A percentile compares a stretch with the other conserved stretches of the same genome.
phyloP scores from a whole-genome alignment of 2,797 vertebrate genomes.

The Tenualosa ilisha region DNA sequence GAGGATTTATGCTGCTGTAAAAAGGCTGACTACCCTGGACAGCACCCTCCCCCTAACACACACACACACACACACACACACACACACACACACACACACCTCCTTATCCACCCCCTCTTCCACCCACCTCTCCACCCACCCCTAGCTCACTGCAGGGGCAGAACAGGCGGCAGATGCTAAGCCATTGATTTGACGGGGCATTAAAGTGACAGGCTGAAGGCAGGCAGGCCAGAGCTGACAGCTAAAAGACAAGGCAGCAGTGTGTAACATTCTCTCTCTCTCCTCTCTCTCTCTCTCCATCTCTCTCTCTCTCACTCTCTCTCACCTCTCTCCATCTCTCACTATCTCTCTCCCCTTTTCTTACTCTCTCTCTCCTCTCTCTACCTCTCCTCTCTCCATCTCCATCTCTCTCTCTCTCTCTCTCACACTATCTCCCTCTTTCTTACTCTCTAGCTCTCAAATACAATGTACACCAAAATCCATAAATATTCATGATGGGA shows the following conservation, averaged over 20 bases:
- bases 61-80: too few species aligned
- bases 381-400: neutral
- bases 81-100: neutral
- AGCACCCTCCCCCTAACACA: neutral
- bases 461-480: neutral
- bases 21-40: constrained; percentile 17
- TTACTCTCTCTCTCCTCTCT: neutral
- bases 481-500: constrained; percentile 8
- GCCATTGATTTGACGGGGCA: constrained; percentile 27
- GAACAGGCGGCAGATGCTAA: constrained; percentile 22
- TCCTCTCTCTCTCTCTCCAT: neutral
- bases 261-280: neutral
- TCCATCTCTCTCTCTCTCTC: neutral
- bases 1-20: constrained; percentile 26
- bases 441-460: neutral
- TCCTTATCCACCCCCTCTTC: neutral
- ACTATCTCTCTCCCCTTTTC: neutral
- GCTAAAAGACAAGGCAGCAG: constrained; percentile 10
- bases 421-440: neutral
- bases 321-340: neutral
- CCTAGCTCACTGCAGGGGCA: constrained; percentile 17
- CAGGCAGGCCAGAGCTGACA: constrained; percentile 31
- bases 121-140: neutral
- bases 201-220: constrained; percentile 26
- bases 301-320: neutral